Base-by-base conservation (phyloP, 2,888 invertebrate species). In the Temnothorax rugatulus region DNA sequence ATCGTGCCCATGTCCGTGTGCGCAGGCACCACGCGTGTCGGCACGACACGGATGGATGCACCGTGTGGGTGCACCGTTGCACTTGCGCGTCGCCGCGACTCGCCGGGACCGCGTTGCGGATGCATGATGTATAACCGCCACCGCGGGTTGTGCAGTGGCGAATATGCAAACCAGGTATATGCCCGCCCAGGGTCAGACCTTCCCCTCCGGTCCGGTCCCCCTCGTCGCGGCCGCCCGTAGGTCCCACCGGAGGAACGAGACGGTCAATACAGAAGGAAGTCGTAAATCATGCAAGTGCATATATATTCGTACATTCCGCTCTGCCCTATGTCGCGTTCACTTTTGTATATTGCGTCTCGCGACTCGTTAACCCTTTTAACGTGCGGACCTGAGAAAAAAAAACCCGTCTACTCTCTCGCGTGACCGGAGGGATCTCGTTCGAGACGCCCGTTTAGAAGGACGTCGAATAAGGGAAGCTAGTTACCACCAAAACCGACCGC, bases 51-150 rank as follows among this genome's bases (percentile, higher is more conserved):
- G 81, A 69, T 38, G 74, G 69, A 77, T 86, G 84, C 73, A 59
- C 47, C 34, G 83, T 87, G 84, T 85, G 84, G 83, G 73, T 83
- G 73, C 88, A 87, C 86, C 86, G 89, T 89, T 90, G 90, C 90
- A 90, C 90, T 90, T 90, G 90, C 87, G 64, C 87, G 64, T 75
- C 64, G 59, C 89, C 90, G 91, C 91, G 91, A 89, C 86, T 87
- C 85, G 86, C 79, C 84, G 71, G 89, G 85, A 85, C 88, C 86
- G 89, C 88, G 86, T 90, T 87, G 84, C 75, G 83, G 90, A 88
- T 90, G 90, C 90, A 90, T 90, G 90, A 90, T 94, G 93, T 93
- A 94, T 94, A 94, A 93, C 92, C 93, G 92, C 92, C 92, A 88
- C 89, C 91, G 66, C 66, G 92, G 92, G 92, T 76, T 89, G 88